A percentile compares a stretch with the other conserved stretches of the same genome.
These are phyloP conservation scores for Drosophila merina DNA, from an alignment of 2,888 invertebrate species.

Conservation along the genomic window DNA sequence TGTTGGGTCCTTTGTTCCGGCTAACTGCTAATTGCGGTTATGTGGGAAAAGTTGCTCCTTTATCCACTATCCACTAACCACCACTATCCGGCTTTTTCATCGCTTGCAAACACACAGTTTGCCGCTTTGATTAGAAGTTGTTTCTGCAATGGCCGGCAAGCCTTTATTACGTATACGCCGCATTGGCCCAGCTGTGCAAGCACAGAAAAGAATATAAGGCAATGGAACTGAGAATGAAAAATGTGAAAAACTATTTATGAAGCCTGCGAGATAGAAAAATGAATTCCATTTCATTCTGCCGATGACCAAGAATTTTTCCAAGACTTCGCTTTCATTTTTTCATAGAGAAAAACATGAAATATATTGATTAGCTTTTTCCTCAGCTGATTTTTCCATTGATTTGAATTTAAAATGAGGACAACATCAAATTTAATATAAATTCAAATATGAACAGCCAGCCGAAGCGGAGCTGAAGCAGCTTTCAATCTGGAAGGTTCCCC, in stretches of 20 bases:
- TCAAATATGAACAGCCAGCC: constrained; percentile 58
- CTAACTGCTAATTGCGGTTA: constrained; percentile 10
- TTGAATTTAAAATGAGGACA: constrained; percentile 75
- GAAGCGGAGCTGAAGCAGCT: constrained; percentile 2
- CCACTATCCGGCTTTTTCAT: constrained; percentile 14
- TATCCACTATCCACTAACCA: constrained; percentile 6
- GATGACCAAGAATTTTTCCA: background rate
- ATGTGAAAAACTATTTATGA: constrained; percentile 30
- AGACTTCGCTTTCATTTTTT: background rate
- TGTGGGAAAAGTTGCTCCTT: constrained; percentile 12
- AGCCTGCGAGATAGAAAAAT: constrained; percentile 1
- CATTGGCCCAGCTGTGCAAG: constrained; percentile 32
- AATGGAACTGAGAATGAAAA: background rate
- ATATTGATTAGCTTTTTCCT: constrained; percentile 62
- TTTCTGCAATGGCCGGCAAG: constrained; percentile 8
- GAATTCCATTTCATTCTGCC: constrained; percentile 5
- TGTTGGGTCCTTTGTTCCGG: constrained; percentile 7
- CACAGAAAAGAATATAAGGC: constrained; percentile 5
- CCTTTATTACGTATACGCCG: constrained; percentile 37
- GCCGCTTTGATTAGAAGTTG: constrained; percentile 33
- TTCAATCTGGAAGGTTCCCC: background rate
- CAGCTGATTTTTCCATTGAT: constrained; percentile 52
- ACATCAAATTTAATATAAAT: constrained; percentile 72
- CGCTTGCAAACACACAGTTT: constrained; percentile 32
- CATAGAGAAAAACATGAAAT: background rate